These are phyloP conservation scores for Drosophila picticornis DNA, from an alignment of 2,888 invertebrate species.

Conservation along the genomic window DNA sequence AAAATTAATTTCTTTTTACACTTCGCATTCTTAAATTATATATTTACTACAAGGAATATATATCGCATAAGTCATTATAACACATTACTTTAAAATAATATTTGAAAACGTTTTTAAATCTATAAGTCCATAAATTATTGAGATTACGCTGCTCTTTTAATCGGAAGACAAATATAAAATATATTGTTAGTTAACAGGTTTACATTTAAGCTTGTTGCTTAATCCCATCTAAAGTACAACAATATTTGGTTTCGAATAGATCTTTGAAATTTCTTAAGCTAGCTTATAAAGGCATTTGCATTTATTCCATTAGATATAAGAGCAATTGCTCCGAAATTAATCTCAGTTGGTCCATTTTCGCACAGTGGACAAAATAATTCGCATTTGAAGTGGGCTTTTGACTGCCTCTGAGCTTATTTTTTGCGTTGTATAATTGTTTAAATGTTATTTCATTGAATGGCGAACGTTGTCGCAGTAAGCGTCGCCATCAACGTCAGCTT, in stretches of 20 bases:
- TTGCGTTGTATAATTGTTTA: constrained; percentile 66
- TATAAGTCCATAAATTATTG: neutral
- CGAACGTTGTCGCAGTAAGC: constrained; percentile 24
- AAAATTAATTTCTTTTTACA: neutral
- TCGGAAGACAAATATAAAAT: neutral
- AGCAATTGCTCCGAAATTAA: neutral
- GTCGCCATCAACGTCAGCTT: constrained; percentile 24
- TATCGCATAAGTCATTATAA: neutral
- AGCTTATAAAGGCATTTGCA: neutral
- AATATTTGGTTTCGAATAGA: neutral
- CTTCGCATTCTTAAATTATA: no score
- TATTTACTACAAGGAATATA: neutral
- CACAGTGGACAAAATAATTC: constrained; percentile 16
- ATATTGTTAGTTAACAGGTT: neutral
- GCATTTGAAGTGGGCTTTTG: constrained; percentile 2
- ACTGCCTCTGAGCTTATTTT: constrained; percentile 6
- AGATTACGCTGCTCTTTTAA: neutral
- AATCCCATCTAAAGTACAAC: neutral
- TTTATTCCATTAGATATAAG: neutral
- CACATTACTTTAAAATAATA: neutral
- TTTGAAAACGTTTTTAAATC: neutral
- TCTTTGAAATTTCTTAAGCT: neutral
- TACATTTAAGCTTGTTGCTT: neutral
- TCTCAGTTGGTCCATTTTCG: constrained; percentile 4
- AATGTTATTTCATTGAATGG: constrained; percentile 75